Conservation (phyloP, 2,113 vertebrate genomes). For the Micronycteris hirsuta region DNA sequence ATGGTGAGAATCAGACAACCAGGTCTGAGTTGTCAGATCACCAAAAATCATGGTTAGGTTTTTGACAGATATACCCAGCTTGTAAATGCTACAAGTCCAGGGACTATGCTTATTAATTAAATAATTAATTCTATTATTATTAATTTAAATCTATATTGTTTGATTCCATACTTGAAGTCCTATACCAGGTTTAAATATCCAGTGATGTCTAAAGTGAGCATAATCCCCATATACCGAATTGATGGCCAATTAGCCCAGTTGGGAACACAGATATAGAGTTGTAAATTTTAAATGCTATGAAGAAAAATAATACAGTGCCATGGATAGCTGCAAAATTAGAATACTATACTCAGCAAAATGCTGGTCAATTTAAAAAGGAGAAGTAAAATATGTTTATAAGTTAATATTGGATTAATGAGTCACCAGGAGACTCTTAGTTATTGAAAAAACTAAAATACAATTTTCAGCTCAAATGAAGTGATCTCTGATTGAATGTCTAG, state of each 20-base stretch:
- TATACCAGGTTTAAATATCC: background rate
- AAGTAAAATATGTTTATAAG: background rate
- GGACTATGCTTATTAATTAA: background rate
- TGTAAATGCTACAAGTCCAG: background rate
- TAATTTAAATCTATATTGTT: background rate
- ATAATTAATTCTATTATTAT: background rate
- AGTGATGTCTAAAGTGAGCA: background rate
- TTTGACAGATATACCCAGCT: background rate
- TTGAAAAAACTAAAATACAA: background rate
- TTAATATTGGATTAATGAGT: background rate
- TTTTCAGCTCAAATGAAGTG: background rate
- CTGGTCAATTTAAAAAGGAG: background rate
- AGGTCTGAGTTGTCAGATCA: background rate
- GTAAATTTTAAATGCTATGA: background rate
- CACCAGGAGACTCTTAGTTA: background rate
- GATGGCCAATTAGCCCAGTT: background rate
- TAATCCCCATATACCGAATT: background rate
- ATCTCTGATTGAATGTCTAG: background rate
- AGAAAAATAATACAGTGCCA: background rate
- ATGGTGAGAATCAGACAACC: background rate
- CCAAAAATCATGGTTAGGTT: background rate
- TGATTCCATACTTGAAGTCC: background rate
- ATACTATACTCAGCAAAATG: background rate
- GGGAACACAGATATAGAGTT: background rate
- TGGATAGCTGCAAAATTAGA: background rate